Evolutionary conservation across 2,888 invertebrate genomes (phyloP), one percentile per base, ranked within the genome.

Genomic region (Geotrupes spiniger): DNA sequence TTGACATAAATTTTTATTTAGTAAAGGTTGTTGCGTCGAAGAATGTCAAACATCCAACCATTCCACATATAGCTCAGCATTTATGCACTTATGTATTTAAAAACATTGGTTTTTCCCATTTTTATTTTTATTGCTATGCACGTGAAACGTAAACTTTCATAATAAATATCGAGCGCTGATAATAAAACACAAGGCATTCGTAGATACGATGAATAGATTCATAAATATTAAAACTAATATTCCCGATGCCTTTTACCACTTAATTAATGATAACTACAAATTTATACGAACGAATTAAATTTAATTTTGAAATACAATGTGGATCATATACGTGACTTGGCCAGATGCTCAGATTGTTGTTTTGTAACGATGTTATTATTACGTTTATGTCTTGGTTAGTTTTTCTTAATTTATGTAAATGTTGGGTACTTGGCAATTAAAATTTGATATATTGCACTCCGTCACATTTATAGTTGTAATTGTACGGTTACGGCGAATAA

Each of bases 181-280:
- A 21, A 21, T 21, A 3, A 21, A 21, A 3, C 21, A 21, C 21
- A 6, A 21, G 21, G 21, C 21, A 21, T 21, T 3, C 21, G 6
- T 21, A 21, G 21, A 21, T 21, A 21, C n/a, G n/a, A n/a, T 49
- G 49, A 49, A 49, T 49, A 43, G 27, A 40, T 49, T 49, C 49
- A 43, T 49, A 49, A 49, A 49, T 48, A 48, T 48, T 38, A 37
- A 49, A 42, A 36, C 26, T 47, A 47, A 49, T 39, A 49, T 39
- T 43, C n/a, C 17, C 39, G 41, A 26, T 46, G 31, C 28, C 25
- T 33, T 27, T 10, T 27, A 36, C 45, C 26, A 45, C 45, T 41
- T 36, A 49, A 49, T 49, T 49, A 49, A 49, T 49, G 45, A 28
- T 49, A 49, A 49, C 44, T 49, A 45, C 45, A 45, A 45, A 39